phyloP scores from a whole-genome alignment of 2,113 vertebrate genomes.

The Oriolus oriolus region DNA sequence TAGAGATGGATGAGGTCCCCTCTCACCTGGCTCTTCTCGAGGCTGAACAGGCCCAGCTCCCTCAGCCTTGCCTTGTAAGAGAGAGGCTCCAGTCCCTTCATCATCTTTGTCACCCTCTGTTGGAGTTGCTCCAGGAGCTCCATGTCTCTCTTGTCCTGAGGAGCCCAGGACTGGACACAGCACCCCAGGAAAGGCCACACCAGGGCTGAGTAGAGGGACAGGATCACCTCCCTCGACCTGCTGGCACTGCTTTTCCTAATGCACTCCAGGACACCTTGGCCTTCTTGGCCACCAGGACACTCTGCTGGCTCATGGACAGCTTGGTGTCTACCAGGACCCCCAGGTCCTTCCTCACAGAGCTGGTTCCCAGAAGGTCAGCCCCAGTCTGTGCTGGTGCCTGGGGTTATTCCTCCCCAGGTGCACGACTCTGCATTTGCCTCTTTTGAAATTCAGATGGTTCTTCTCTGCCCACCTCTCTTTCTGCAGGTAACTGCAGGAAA shows the following conservation, averaged over 20 bases:
- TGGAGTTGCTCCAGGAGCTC: too few relatives aligned
- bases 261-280: rapidly evolving
- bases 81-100: background rate
- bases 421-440: background rate
- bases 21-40: rapidly evolving
- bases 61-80: background rate
- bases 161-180: background rate
- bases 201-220: background rate
- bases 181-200: background rate
- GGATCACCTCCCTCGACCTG: background rate
- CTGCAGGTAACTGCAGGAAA: background rate
- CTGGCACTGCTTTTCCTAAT: background rate
- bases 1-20: rapidly evolving
- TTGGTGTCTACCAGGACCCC: background rate
- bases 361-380: background rate
- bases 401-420: background rate
- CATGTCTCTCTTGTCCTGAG: rapidly evolving
- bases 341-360: background rate
- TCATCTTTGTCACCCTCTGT: rapidly evolving
- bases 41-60: background rate
- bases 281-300: background rate
- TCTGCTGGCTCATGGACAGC: background rate
- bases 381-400: background rate
- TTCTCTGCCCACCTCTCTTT: background rate
- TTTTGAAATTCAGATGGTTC: background rate